Percentiles rank a stretch among this genome's conserved stretches.
These are phyloP conservation scores for Proterorhinus semilunaris DNA, from an alignment of 2,113 vertebrate genomes.

Conservation along the genomic window DNA sequence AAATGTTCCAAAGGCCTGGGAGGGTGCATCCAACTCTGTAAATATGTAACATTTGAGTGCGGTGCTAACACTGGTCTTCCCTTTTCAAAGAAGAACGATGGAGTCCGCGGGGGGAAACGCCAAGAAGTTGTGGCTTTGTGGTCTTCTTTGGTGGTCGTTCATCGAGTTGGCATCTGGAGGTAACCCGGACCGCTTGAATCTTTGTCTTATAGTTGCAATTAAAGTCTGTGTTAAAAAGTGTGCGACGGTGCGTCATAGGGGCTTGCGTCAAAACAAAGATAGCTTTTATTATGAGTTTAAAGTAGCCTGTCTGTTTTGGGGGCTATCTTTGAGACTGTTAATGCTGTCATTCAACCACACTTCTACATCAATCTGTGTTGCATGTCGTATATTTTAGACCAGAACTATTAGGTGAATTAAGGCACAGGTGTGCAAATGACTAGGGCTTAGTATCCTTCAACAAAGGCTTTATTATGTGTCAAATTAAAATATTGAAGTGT, in stretches of 20 bases:
- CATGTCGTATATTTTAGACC: background rate
- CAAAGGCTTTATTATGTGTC: constrained; percentile 8
- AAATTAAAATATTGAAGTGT: background rate
- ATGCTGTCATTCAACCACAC: no score
- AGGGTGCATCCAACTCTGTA: constrained; percentile 11
- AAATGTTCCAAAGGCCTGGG: constrained; percentile 8
- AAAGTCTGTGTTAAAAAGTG: background rate
- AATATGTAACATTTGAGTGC: constrained; percentile 48
- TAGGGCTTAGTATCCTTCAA: constrained; percentile 13
- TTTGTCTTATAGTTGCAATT: constrained; percentile 9
- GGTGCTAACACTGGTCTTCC: constrained; percentile 2
- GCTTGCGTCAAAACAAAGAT: background rate
- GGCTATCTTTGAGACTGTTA: background rate
- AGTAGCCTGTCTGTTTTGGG: background rate
- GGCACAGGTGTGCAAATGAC: constrained; percentile 7
- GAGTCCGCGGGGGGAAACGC: constrained; percentile 33
- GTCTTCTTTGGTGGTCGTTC: constrained; percentile 66
- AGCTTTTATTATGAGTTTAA: background rate
- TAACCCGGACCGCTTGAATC: constrained; percentile 34
- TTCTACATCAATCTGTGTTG: no score
- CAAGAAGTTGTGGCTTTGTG: constrained; percentile 48
- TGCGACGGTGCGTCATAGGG: background rate
- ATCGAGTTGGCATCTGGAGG: constrained; percentile 58
- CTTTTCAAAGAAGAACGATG: constrained; percentile 48
- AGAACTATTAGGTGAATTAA: constrained; percentile 5